A percentile compares a stretch with the other conserved stretches of the same genome.
Conservation (phyloP, 2,888 invertebrate species). For the Drosophila affinis region DNA sequence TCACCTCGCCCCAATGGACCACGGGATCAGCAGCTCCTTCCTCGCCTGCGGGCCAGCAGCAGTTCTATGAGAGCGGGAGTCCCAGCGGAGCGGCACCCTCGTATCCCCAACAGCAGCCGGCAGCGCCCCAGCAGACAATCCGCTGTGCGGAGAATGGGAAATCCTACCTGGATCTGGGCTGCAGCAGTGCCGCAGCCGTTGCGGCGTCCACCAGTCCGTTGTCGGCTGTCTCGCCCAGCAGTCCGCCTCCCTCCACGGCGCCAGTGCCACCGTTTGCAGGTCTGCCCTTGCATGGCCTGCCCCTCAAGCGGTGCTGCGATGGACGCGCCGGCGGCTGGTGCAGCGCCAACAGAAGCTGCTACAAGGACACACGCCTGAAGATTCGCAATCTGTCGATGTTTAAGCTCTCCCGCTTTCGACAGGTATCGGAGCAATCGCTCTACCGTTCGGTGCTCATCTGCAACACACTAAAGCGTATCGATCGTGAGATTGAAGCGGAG, state of each 20-base stretch:
- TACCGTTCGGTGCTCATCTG: slow-evolving; percentile 96
- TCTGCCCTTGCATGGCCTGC: slow-evolving; percentile 45
- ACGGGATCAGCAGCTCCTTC: slow-evolving; percentile 37
- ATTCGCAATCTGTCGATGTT: slow-evolving; percentile 96
- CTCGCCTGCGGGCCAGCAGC: slow-evolving; percentile 54
- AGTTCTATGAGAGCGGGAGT: slow-evolving; percentile 57
- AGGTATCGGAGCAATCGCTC: slow-evolving; percentile 94
- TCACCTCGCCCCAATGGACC: slow-evolving; percentile 76
- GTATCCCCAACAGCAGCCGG: slow-evolving; percentile 86
- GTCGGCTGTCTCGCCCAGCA: slow-evolving; percentile 14
- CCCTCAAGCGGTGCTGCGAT: slow-evolving; percentile 87
- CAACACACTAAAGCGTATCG: slow-evolving; percentile 94
- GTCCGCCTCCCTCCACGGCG: slow-evolving; percentile 30
- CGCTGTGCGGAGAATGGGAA: slow-evolving; percentile 95
- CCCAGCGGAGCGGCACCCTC: slow-evolving; percentile 52
- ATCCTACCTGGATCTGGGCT: slow-evolving; percentile 93
- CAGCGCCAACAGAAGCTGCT: slow-evolving; percentile 90
- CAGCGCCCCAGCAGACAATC: slow-evolving; percentile 91
- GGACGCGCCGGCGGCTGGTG: slow-evolving; percentile 88
- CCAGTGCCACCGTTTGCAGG: slow-evolving; percentile 55
- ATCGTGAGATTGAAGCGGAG: slow-evolving; percentile 93
- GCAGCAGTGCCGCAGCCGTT: slow-evolving; percentile 85
- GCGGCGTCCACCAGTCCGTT: slow-evolving; percentile 53
- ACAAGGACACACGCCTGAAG: slow-evolving; percentile 93
- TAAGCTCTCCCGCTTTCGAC: slow-evolving; percentile 93